These are phyloP conservation scores for Meloe dianella DNA, from an alignment of 2,888 invertebrate species.

Conservation along the genomic window DNA sequence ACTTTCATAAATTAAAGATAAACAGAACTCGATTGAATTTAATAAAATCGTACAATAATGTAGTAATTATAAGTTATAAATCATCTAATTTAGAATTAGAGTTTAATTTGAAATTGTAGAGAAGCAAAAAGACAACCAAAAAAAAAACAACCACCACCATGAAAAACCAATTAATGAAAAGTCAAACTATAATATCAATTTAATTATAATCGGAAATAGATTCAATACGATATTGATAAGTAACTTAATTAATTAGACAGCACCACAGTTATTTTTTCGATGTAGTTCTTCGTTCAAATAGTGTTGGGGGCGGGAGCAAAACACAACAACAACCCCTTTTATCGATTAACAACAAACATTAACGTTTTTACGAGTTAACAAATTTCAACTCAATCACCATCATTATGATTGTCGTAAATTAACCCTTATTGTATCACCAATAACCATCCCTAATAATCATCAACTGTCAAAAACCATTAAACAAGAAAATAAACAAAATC, in stretches of 20 bases:
- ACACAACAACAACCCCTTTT: no score
- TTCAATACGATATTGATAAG: neutral
- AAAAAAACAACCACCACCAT: neutral
- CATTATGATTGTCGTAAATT: neutral
- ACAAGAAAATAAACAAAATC: neutral
- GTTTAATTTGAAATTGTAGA: neutral
- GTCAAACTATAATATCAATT: constrained; percentile 12
- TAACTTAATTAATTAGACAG: neutral
- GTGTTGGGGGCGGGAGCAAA: neutral
- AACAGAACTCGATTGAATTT: neutral
- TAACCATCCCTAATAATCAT: neutral
- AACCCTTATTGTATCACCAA: neutral
- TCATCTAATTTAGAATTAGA: neutral
- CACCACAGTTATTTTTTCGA: neutral
- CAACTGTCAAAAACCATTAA: neutral
- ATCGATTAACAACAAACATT: neutral
- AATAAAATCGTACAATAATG: no score
- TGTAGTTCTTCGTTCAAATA: neutral
- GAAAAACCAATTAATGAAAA: constrained; percentile 13
- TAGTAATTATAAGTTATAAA: neutral
- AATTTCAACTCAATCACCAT: neutral
- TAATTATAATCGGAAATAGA: neutral
- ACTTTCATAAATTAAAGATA: constrained; percentile 9
- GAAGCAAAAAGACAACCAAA: neutral
- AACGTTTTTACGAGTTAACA: no score